Base-by-base conservation (phyloP, 2,113 vertebrate species). In the Sitta europaea region DNA sequence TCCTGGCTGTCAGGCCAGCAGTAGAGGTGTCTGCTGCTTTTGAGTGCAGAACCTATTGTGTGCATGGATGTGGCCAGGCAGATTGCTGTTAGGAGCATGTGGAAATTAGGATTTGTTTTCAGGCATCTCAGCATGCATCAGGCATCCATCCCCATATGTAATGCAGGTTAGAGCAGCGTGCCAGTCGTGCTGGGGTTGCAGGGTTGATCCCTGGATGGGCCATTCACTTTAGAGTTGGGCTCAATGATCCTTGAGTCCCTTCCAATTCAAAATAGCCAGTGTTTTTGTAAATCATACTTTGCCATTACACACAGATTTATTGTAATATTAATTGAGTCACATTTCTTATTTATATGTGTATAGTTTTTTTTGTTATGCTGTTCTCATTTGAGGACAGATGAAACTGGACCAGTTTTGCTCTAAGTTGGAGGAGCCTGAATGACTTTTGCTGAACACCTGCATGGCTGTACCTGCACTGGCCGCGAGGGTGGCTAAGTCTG, bases 401-500 rank as follows among this genome's bases (percentile, higher is more conserved):
- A 42, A 62, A 71, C 21, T 10, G 54, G 33, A 31, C 22, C 10
- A 3, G 10, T 8, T 19, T 63, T 12, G 24, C 40, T 65, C 2
- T 20, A 35, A 67, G 18, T 5, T 35, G 17, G 67, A 65, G 58
- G 17, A 78, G 14, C 33, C 42, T 28, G 9, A n/a, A 70, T 36
- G 8, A 19, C 14, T 62, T 67, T 67, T 59, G 78, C 62, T 1
- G 1, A 48, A 4, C 43, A 3, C 19, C 27, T 59, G 31, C 10
- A 65, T 43, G 66, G 22, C 57, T 40, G 16, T 55, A 43, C 28
- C 54, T 65, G n/a, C 6, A 0, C 2, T 11, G 28, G 20, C 81
- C 33, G 14, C 0, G 1, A 15, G 40, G 25, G 14, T 1, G 0
- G 36, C 47, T 27, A 13, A 13, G 10, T 61, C 20, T 40, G 14